Evolutionary conservation across 30 jellyfish, hydroid and myxozoan species (phyloP).

Genomic region (Sanderia malayensis): DNA sequence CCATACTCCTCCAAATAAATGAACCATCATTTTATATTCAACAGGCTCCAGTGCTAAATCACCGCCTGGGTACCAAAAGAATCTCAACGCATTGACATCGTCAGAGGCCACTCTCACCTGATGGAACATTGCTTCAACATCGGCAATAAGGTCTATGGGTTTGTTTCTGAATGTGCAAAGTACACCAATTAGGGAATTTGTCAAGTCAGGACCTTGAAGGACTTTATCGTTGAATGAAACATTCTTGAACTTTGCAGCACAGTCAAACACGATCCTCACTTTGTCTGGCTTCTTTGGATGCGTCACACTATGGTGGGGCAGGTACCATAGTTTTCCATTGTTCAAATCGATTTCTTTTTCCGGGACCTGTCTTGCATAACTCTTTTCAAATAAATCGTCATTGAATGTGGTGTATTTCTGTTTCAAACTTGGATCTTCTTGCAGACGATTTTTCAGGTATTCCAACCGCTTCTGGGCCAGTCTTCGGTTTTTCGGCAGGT

Average conservation of each 20-base stretch:
- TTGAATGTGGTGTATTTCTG: conserved; percentile 27
- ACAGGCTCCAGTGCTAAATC: conserved; percentile 5
- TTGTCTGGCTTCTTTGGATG: conserved; percentile 11
- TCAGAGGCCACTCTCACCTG: conserved; percentile 42
- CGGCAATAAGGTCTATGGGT: conserved; percentile 32
- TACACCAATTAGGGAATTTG: conserved; percentile 25
- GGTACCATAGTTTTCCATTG: conserved; percentile 41
- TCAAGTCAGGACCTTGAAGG: conserved; percentile 44
- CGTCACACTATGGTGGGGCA: conserved; percentile 59
- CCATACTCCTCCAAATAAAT: conserved; percentile 11
- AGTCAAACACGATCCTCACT: conserved; percentile 47
- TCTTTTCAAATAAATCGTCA: conserved; percentile 26
- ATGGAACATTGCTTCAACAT: conserved; percentile 52
- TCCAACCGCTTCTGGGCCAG: conserved; percentile 32
- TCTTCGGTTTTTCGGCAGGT: conserved; percentile 23
- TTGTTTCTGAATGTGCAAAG: conserved; percentile 20
- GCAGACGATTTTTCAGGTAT: conserved; percentile 23
- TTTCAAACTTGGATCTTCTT: conserved; percentile 12
- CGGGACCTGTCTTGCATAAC: conserved; percentile 30
- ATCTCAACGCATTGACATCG: conserved; percentile 20
- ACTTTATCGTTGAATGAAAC: conserved; percentile 23
- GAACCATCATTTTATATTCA: conserved; percentile 43
- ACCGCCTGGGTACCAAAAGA: conserved; percentile 32
- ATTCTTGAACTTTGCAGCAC: conserved; percentile 51
- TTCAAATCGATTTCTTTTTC: conserved; percentile 7